Evolutionary conservation across 2,888 invertebrate genomes (phyloP).

Genomic region (Rugalucina vietnamica): DNA sequence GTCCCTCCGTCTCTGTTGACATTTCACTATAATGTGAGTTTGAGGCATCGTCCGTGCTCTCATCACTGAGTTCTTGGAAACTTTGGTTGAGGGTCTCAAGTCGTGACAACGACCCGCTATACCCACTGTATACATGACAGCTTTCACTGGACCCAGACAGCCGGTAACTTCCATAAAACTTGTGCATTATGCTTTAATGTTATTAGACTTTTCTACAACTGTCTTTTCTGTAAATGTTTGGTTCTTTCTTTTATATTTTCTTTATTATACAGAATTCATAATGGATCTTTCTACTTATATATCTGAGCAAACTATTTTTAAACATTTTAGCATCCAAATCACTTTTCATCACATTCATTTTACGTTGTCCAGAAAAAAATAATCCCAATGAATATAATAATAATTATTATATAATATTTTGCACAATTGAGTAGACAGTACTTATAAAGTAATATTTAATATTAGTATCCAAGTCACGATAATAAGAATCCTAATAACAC

Average conservation of each 20-base stretch:
- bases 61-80: constrained; percentile 23
- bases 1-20: constrained; percentile 32
- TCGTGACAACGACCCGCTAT: neutral
- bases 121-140: neutral
- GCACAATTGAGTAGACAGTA: too few relatives aligned
- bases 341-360: too few relatives aligned
- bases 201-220: neutral
- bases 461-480: too few relatives aligned
- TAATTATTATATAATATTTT: too few relatives aligned
- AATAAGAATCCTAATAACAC: too few relatives aligned
- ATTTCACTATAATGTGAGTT: constrained; percentile 63
- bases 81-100: neutral
- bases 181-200: neutral
- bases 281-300: too few relatives aligned
- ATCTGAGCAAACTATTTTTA: too few relatives aligned
- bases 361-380: too few relatives aligned
- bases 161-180: constrained; percentile 2
- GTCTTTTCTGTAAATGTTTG: neutral
- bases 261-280: too few relatives aligned
- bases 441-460: too few relatives aligned
- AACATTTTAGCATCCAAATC: too few relatives aligned
- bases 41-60: constrained; percentile 56
- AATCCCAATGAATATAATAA: too few relatives aligned
- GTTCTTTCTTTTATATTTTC: neutral
- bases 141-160: neutral